Conservation (phyloP, 2,113 vertebrate species). For the Heliornis fulica region DNA sequence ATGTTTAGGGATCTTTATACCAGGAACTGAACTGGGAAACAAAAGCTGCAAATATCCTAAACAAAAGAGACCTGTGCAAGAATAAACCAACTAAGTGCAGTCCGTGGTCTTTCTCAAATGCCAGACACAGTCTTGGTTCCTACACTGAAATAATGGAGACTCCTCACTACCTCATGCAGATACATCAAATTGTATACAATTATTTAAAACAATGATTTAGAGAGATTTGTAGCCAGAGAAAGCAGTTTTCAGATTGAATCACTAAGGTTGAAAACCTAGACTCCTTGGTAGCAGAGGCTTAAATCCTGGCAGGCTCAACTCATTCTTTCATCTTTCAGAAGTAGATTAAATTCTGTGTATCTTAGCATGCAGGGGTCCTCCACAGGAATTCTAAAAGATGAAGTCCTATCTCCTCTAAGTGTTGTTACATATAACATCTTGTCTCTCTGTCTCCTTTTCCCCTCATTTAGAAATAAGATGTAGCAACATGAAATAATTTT, state of each 20-base stretch:
- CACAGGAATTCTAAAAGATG: background rate
- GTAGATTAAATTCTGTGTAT: background rate
- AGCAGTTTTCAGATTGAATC: background rate
- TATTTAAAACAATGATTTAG: background rate
- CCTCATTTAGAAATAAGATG: background rate
- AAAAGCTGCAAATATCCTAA: background rate
- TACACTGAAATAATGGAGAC: background rate
- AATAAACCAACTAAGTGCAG: background rate
- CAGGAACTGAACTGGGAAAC: background rate
- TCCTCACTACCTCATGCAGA: background rate
- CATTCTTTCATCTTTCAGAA: conserved; percentile 9
- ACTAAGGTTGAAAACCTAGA: background rate
- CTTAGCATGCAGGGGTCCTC: background rate
- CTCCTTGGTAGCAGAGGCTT: background rate
- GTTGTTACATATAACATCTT: background rate
- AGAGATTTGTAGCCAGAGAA: background rate
- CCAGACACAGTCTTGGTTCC: background rate
- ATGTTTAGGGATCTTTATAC: background rate
- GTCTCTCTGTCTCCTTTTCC: background rate
- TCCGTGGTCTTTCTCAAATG: background rate
- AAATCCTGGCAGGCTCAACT: background rate
- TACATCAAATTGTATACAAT: background rate
- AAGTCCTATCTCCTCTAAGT: background rate
- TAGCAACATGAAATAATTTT: background rate
- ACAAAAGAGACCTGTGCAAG: background rate